Conservation (phyloP, 2,113 vertebrate species). For the Bubalus kerabau region DNA sequence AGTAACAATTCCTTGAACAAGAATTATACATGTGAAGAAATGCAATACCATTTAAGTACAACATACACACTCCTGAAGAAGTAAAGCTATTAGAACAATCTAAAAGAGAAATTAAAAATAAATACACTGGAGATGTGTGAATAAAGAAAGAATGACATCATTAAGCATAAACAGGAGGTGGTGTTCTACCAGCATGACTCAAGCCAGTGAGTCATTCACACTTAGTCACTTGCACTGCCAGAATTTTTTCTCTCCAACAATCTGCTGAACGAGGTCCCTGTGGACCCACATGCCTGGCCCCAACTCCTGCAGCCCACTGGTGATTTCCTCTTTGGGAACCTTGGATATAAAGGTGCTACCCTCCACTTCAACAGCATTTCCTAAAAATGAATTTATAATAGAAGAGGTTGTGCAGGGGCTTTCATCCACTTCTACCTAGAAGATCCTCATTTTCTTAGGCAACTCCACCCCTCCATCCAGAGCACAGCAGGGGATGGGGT, state of each 20-base stretch:
- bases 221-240: neutral
- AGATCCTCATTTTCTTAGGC: neutral
- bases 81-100: neutral
- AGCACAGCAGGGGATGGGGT: neutral
- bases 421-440: neutral
- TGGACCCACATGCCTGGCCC: neutral
- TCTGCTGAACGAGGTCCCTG: rapidly evolving
- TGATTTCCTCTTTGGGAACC: neutral
- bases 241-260: neutral
- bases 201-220: neutral
- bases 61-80: neutral
- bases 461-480: neutral
- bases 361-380: neutral
- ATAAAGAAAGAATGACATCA: neutral
- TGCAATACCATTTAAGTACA: neutral
- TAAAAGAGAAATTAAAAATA: neutral
- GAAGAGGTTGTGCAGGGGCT: neutral
- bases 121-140: neutral
- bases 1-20: neutral
- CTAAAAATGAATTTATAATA: neutral
- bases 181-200: neutral
- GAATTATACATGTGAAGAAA: neutral
- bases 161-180: neutral
- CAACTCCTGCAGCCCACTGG: neutral
- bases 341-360: neutral